Conservation (phyloP, 2,888 invertebrate species). For the Drosophila bunnanda region DNA sequence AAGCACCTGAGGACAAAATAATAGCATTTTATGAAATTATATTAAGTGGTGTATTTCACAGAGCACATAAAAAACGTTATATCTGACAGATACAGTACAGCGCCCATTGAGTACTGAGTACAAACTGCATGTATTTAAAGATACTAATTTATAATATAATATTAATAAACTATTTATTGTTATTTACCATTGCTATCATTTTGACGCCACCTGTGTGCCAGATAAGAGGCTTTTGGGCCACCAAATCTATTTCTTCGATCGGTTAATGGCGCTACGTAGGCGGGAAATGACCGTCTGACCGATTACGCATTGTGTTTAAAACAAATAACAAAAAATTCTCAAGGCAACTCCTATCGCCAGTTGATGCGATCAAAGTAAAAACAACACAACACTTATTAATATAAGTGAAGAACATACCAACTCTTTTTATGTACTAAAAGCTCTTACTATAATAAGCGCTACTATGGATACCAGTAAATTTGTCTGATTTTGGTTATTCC, state of each 20-base stretch:
- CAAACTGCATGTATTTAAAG: background rate
- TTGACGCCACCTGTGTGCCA: constrained; percentile 4
- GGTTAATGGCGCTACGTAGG: constrained; percentile 15
- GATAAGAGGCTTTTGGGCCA: constrained; percentile 2
- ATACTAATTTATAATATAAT: background rate
- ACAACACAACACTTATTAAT: background rate
- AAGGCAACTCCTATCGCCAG: constrained; percentile 3
- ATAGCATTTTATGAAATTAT: too few species aligned
- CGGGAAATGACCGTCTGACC: constrained; percentile 2
- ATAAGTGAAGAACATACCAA: background rate
- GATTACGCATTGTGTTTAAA: constrained; percentile 7
- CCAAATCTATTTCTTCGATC: constrained; percentile 5
- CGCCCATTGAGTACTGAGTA: too few species aligned
- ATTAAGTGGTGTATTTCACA: too few species aligned
- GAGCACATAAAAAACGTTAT: too few species aligned
- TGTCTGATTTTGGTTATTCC: background rate
- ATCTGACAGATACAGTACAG: too few species aligned
- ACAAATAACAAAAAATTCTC: background rate
- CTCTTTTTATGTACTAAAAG: background rate
- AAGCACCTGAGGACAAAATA: background rate
- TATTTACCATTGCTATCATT: background rate
- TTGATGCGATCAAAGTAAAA: background rate
- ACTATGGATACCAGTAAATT: background rate
- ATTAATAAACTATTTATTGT: background rate
- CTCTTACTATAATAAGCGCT: background rate